Evolutionary conservation across 2,113 vertebrate genomes (phyloP).

Genomic region (Trogon melanurus): DNA sequence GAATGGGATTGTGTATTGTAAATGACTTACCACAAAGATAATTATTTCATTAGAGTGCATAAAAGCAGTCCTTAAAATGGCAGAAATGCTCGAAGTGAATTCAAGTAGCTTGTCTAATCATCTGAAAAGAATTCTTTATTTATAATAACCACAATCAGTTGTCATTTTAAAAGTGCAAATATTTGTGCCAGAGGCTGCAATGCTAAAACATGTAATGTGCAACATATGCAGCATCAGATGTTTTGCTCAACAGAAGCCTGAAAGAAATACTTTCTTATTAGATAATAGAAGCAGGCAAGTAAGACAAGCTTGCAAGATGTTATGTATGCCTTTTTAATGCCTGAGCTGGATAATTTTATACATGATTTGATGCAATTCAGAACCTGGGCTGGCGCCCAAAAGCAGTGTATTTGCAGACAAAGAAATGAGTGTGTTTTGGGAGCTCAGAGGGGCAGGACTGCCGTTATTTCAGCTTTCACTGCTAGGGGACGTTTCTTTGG

Average conservation of each 20-base stretch:
- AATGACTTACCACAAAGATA: not conserved
- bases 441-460: not conserved
- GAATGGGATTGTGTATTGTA: not conserved
- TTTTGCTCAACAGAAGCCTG: not conserved
- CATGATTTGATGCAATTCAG: not conserved
- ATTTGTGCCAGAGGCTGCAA: not conserved
- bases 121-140: not conserved
- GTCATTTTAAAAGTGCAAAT: not conserved
- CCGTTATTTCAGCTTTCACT: not conserved
- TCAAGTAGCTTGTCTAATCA: not conserved
- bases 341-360: not conserved
- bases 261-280: not conserved
- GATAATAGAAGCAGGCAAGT: not conserved
- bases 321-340: not conserved
- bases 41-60: not conserved
- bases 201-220: not conserved
- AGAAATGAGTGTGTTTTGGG: not conserved
- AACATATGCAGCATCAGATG: not conserved
- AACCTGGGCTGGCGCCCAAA: not conserved
- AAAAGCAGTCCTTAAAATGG: not conserved
- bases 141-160: not conserved
- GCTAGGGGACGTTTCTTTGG: not conserved
- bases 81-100: not conserved
- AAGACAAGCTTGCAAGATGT: conserved; percentile 5
- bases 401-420: not conserved